These are phyloP conservation scores for Sardinella longiceps DNA, from an alignment of 2,797 vertebrate species.

Conservation along the genomic window DNA sequence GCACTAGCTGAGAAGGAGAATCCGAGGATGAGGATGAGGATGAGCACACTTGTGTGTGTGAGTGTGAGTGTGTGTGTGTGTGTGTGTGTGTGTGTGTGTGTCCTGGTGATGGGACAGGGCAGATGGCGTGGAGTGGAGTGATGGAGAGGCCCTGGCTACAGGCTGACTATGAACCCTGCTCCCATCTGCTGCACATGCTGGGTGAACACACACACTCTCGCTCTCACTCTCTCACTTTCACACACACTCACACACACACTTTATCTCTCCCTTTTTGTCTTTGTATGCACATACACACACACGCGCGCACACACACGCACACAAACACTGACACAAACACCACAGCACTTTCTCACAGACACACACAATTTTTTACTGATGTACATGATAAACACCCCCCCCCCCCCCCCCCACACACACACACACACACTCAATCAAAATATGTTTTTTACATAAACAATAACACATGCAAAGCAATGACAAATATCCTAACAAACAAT, in stretches of 20 bases:
- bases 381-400: too few relatives aligned
- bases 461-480: background rate
- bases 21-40: constrained; percentile 20
- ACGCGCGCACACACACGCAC: background rate
- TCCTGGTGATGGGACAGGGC: constrained; percentile 34
- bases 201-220: constrained; percentile 8
- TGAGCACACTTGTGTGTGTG: constrained; percentile 34
- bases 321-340: background rate
- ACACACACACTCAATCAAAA: background rate
- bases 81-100: constrained; percentile 30
- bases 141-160: constrained; percentile 25
- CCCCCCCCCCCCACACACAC: too few relatives aligned
- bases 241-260: background rate
- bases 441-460: background rate
- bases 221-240: background rate
- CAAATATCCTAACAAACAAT: background rate
- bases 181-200: constrained; percentile 33
- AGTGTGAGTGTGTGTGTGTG: constrained; percentile 38
- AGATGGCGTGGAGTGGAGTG: constrained; percentile 15
- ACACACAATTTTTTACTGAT: too few relatives aligned
- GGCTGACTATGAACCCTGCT: constrained; percentile 40
- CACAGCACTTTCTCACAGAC: background rate
- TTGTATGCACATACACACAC: background rate
- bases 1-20: background rate
- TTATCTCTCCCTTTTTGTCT: background rate